Evolutionary conservation across 2,888 invertebrate species (phyloP), one percentile per base, ranked within the genome.

Genomic region (Leptinotarsa haldemani): DNA sequence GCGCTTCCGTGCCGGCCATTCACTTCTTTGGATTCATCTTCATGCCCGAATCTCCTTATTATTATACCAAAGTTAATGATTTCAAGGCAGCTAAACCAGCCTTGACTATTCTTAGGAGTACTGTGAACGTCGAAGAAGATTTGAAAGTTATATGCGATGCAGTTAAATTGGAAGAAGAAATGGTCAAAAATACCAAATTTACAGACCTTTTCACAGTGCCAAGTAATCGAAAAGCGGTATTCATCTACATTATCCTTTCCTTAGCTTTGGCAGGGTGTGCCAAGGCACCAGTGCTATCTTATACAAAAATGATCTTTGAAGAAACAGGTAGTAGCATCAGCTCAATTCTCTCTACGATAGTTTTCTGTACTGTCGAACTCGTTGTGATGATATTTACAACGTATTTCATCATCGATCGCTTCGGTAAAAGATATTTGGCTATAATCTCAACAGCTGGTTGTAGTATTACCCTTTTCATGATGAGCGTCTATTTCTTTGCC

Each of bases 31-130:
- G 88, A 0, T 88, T 90, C 79, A 79, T 88, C 16, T 89, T 88
- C 79, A 88, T 91, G 86, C 92, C 91, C 0, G 92, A 92, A 83
- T 90, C 91, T 9, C 92, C 92, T 0, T 88, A 90, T 69, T 90
- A 86, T 78, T 81, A 87, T 58, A 79, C 90, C 25, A 87, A 88
- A 79, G 85, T 84, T 48, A 85, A 85, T 12, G 82, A 87, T 20
- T 85, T 88, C 69, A 83, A 87, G 1, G 88, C 88, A 52, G 91
- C 92, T 0, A 84, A 87, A 52, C 80, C 84, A 66, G 87, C 89
- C 16, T 84, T 92, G 73, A 83, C 87, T 77, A 88, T 84, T 80
- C 84, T 92, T 16, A 84, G 91, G 63, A 70, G 58, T 15, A 68
- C 72, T 13, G 68, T 65, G 9, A 78, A 82, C 25, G 78, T 83